phyloP scores from a whole-genome alignment of 2,888 invertebrate species.

The Hirtodrosophila histrioides region DNA sequence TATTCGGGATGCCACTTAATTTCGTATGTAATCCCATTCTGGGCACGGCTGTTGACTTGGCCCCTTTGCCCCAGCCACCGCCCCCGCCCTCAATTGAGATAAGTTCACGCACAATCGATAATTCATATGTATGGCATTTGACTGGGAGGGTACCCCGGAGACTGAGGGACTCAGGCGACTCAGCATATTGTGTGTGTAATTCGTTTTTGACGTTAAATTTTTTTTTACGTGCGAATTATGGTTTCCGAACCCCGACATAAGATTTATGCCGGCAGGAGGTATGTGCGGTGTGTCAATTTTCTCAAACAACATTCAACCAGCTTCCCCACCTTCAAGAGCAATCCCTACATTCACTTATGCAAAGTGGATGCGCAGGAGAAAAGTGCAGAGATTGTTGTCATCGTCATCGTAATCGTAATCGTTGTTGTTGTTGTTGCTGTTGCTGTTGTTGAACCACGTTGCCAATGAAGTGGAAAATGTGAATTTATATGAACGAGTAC shows the following conservation, averaged over 20 bases:
- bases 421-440: constrained; percentile 9
- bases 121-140: constrained; percentile 71
- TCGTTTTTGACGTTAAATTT: constrained; percentile 51
- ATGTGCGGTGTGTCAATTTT: constrained; percentile 55
- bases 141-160: background rate
- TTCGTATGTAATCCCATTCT: constrained; percentile 67
- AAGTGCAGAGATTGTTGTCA: constrained; percentile 56
- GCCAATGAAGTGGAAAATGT: constrained; percentile 79
- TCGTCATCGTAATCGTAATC: constrained; percentile 23
- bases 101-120: constrained; percentile 76
- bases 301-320: no score
- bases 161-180: constrained; percentile 14
- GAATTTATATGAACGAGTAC: constrained; percentile 72
- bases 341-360: constrained; percentile 58
- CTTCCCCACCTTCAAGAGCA: constrained; percentile 5
- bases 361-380: constrained; percentile 58
- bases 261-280: constrained; percentile 58
- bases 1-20: constrained; percentile 62
- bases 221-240: constrained; percentile 74
- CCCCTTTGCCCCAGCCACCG: background rate
- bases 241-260: constrained; percentile 4
- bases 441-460: constrained; percentile 9
- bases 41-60: constrained; percentile 15
- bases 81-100: constrained; percentile 26
- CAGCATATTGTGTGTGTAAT: constrained; percentile 7